A percentile compares a stretch with the other conserved stretches of the same genome.
Evolutionary conservation across 2,113 vertebrate genomes (phyloP).

Genomic region (Aegithalos caudatus): DNA sequence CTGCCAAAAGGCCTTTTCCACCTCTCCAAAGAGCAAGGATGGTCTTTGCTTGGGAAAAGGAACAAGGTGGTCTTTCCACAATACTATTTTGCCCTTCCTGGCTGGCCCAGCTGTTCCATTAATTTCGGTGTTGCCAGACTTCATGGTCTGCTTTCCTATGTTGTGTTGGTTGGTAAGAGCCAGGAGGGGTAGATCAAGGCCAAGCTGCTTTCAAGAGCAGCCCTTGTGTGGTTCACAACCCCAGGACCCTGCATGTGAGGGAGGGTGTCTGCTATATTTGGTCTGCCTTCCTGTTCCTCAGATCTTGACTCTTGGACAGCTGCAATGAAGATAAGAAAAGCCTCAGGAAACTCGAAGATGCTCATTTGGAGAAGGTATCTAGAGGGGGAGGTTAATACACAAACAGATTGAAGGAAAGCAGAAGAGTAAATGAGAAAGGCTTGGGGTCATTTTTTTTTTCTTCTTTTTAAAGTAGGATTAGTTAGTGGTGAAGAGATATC

Average conservation of each 20-base stretch:
- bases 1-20: not conserved
- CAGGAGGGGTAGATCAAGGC: not conserved
- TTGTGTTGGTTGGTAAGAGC: not conserved
- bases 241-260: not conserved
- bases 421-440: constrained; percentile 35
- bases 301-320: constrained; percentile 42
- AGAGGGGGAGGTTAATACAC: constrained; percentile 39
- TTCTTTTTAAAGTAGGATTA: constrained; percentile 18
- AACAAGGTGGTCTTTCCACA: not conserved
- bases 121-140: not conserved
- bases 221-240: not conserved
- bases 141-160: not conserved
- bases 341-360: constrained; percentile 48
- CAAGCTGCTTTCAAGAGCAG: not conserved
- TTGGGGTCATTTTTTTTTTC: constrained; percentile 17
- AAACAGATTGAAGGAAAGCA: constrained; percentile 37
- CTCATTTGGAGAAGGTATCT: constrained; percentile 20
- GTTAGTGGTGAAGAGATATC: not conserved
- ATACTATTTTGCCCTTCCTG: not conserved
- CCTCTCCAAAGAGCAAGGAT: not conserved
- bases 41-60: too few relatives aligned
- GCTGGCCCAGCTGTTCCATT: not conserved
- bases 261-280: constrained; percentile 33
- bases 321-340: constrained; percentile 41
- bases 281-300: constrained; percentile 44